Percentiles rank a stretch among this genome's conserved stretches.
These are phyloP conservation scores for Acanthosepion pharaonis DNA, from an alignment of 2,888 invertebrate genomes.

Conservation along the genomic window DNA sequence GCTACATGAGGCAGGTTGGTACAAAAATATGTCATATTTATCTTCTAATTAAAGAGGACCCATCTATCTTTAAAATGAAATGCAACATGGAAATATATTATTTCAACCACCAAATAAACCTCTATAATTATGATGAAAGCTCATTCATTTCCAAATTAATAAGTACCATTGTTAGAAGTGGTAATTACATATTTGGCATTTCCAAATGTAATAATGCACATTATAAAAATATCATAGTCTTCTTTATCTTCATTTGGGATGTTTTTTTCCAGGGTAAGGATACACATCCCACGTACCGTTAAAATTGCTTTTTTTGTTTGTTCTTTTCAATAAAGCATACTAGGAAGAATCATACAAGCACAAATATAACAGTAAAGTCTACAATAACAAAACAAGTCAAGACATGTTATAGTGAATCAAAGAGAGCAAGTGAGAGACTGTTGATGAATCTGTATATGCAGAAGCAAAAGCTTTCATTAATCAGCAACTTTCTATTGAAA, in stretches of 20 bases:
- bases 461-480: background rate
- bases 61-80: background rate
- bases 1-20: background rate
- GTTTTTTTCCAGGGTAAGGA: background rate
- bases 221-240: background rate
- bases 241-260: background rate
- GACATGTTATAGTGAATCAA: background rate
- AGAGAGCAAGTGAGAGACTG: background rate
- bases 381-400: background rate
- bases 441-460: background rate
- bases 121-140: background rate
- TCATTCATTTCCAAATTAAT: background rate
- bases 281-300: background rate
- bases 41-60: background rate
- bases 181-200: background rate
- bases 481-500: background rate
- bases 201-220: background rate
- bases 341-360: background rate
- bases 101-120: background rate
- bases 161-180: background rate
- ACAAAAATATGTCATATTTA: background rate
- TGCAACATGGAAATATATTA: background rate
- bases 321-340: background rate
- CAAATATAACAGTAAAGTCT: background rate
- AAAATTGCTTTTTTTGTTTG: background rate